Base-by-base conservation (phyloP, 2,113 vertebrate genomes). In the Grammomys surdaster region DNA sequence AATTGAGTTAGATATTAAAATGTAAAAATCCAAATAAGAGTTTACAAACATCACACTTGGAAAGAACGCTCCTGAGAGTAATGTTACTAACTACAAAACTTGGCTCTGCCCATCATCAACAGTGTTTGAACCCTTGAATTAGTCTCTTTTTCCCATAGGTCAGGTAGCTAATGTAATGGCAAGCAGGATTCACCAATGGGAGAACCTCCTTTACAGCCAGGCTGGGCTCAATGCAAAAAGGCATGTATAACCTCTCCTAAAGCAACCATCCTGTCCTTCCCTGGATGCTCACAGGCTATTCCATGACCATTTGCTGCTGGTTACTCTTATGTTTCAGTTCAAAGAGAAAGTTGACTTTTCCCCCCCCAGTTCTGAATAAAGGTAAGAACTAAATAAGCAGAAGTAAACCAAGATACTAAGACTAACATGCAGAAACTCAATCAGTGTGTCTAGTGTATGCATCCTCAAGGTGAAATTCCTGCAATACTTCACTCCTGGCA, bases 381-480 rank as follows among this genome's bases (percentile, higher is more conserved):
- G 93, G 40, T 16, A 46, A 58, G 17, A 88, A 58, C 33, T 40
- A 73, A 40, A 40, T 58, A 26, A 60, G n/a, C 56, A 84, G 11
- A 76, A 76, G 43, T 26, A 46, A 46, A 28, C 73, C 22, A 46
- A 76, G 43, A 46, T 46, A 24, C 40, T 46, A 13, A 89, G 84
- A 40, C 26, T 26, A 17, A 89, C 70, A 81, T 5, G 16, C 46
- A 76, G 43, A 3, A 8, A n/a, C 86, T 88, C 36, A 14, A 40
- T 17, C 36, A 54, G 2, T 28, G 13, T 40, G 16, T 2, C 60
- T 13, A 40, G 11, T 0, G 3, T 82, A 7, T 14, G 0, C 36
- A 65, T 1, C 54, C 65, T 92, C 28, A 1, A 12, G 20, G 36
- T 63, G 19, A 48, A 54, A 56, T 54, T 13, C 8, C 22, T 28